Conservation (phyloP, 2,113 vertebrate species). For the Cephalopterus ornatus region DNA sequence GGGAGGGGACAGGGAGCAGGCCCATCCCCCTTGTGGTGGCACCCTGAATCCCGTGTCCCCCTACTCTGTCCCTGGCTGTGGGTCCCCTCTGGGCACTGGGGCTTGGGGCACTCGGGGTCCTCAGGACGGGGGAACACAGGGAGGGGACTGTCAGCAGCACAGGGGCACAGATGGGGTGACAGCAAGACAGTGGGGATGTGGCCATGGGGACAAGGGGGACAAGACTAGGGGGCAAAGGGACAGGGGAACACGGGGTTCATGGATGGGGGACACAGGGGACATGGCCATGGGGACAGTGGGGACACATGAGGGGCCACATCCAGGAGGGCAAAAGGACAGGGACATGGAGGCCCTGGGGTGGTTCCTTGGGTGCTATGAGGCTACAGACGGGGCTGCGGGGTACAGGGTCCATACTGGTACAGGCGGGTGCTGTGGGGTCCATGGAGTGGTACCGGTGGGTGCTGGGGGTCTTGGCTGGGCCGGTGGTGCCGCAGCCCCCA, state of each 20-base stretch:
- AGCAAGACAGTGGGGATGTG: rapidly evolving
- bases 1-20: not conserved
- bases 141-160: not conserved
- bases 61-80: not conserved
- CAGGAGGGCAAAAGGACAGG: slow-evolving; percentile 70
- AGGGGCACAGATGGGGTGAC: not conserved
- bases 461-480: not conserved
- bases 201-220: not conserved
- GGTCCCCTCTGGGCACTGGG: not conserved
- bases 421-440: not conserved
- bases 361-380: not conserved
- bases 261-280: not conserved
- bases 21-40: not conserved
- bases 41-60: not conserved
- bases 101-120: not conserved
- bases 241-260: not conserved
- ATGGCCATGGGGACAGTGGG: not conserved
- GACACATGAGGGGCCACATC: not conserved
- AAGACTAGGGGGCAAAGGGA: not conserved
- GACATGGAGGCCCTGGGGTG: slow-evolving; percentile 72
- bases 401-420: not conserved
- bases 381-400: not conserved
- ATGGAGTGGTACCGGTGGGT: not conserved
- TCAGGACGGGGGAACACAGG: no score
- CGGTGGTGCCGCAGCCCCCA: not conserved